phyloP scores from a whole-genome alignment of 2,113 vertebrate genomes.

The Alethe castanea region DNA sequence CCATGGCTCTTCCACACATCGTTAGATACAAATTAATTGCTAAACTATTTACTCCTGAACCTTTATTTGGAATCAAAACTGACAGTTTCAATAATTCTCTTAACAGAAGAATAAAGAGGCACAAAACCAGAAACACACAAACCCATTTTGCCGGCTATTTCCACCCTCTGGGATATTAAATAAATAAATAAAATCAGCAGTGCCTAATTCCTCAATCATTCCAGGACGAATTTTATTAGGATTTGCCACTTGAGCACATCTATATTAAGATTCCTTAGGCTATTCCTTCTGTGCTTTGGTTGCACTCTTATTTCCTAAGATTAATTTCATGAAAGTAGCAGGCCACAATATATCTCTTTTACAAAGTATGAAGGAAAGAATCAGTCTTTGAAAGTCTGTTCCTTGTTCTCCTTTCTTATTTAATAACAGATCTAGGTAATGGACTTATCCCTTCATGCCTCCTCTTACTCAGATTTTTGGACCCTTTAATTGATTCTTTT shows the following conservation, averaged over 20 bases:
- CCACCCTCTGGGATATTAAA: constrained; percentile 7
- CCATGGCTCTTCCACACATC: not conserved
- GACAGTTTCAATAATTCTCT: not conserved
- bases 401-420: constrained; percentile 7
- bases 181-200: constrained; percentile 17
- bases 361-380: constrained; percentile 28
- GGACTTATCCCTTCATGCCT: not conserved
- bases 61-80: not conserved
- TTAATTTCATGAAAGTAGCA: constrained; percentile 41
- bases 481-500: constrained; percentile 2
- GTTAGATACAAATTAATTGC: constrained; percentile 23
- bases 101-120: not conserved
- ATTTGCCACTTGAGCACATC: constrained; percentile 34
- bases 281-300: constrained; percentile 7
- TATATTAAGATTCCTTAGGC: constrained; percentile 48
- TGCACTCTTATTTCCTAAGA: constrained; percentile 33
- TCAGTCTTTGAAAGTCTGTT: constrained; percentile 2
- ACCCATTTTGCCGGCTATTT: not conserved
- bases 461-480: not conserved
- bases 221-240: constrained; percentile 23
- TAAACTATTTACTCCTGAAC: not conserved
- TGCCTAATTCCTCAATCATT: constrained; percentile 29
- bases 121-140: not conserved
- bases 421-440: not conserved
- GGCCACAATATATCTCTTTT: constrained; percentile 5